Evolutionary conservation across 2,888 invertebrate genomes (phyloP), one percentile per base, ranked within the genome.

Genomic region (Podabrus alpinus): DNA sequence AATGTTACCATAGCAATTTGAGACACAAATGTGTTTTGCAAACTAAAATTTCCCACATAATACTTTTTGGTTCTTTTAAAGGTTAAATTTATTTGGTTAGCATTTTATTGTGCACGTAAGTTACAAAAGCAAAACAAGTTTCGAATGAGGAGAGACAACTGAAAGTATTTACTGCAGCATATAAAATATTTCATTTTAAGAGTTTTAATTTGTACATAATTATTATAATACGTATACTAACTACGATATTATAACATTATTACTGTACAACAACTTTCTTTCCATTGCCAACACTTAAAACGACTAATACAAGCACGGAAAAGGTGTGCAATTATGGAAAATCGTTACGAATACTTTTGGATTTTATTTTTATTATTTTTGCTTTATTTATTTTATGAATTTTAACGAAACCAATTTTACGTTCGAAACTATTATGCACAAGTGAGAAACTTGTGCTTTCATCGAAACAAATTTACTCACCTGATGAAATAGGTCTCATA

Each of bases 401-500:
- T 45, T 45, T 45, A 45, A 45, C 45, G 7, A n/a, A n/a, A 45
- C n/a, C 7, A n/a, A 45, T 45, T n/a, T 45, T n/a, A 45, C n/a
- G n/a, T n/a, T 45, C 2, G 45, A 45, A 45, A n/a, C 45, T n/a
- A n/a, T 5, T 9, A 7, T n/a, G n/a, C n/a, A 45, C n/a, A 25
- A 2, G n/a, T 5, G 7, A 45, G 7, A 9, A 2, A 45, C 45
- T 45, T 45, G 45, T 45, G 45, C 45, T n/a, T 45, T 45, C 45
- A 45, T 45, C n/a, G 45, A 45, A 45, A 45, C 45, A n/a, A 24
- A 60, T 60, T 21, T 15, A 80, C 87, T 87, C 84, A 91, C 92
- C 95, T 71, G 95, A 95, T 11, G 95, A 95, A 78, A 96, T 96
- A 10, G 96, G 95, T 79, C 96, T 90, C 93, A 97, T 96, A 19